Conservation (phyloP, 2,797 vertebrate species). For the Myotis planiceps region DNA sequence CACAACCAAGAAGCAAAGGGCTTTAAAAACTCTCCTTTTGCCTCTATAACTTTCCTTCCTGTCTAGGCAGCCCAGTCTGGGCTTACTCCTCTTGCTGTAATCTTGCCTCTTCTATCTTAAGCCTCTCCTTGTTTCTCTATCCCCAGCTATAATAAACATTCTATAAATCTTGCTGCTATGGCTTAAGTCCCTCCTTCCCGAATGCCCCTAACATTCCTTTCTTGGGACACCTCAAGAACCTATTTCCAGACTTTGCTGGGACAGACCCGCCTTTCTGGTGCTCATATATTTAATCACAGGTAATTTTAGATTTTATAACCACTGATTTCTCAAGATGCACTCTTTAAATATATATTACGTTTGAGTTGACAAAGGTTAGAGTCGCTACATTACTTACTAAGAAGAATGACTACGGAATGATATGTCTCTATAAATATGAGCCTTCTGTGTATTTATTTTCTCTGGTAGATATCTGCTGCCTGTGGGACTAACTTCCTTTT, state of each 20-base stretch:
- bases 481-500: neutral
- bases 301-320: neutral
- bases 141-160: neutral
- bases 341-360: neutral
- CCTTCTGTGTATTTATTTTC: neutral
- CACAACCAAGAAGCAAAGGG: neutral
- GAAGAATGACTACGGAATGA: neutral
- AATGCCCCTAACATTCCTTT: neutral
- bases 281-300: constrained; percentile 19
- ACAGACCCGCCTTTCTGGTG: neutral
- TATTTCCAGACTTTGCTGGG: neutral
- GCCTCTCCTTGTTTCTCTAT: neutral
- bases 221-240: neutral
- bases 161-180: neutral
- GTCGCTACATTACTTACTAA: neutral
- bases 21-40: neutral
- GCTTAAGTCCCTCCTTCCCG: neutral
- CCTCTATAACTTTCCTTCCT: neutral
- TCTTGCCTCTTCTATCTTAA: neutral
- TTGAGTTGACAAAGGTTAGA: neutral
- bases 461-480: neutral
- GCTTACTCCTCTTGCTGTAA: neutral
- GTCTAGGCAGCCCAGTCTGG: neutral
- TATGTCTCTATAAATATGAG: neutral
- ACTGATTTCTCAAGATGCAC: neutral